Base-by-base conservation (phyloP, 2,797 vertebrate genomes). In the Sciurus vulgaris region DNA sequence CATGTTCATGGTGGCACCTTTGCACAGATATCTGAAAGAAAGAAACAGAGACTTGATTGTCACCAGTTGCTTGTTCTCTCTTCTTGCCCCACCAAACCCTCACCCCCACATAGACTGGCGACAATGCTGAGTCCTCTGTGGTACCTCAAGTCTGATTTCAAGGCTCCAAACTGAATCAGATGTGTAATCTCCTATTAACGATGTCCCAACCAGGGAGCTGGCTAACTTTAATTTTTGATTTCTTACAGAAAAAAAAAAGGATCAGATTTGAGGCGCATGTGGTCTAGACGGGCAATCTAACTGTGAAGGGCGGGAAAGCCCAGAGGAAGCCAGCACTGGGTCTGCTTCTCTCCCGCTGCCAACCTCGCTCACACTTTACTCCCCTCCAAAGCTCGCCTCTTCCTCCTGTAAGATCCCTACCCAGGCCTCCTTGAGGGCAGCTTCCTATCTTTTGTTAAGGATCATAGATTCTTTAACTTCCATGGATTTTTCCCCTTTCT, bases 391-490 rank as follows among this genome's bases (percentile, higher is more conserved):
- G 33, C 11, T 56, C 59, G 56, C 56, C 35, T 72, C 73, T 83
- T 91, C 54, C 30, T 84, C 22, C 67, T 63, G 70, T 51, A 65
- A 49, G 67, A 61, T 17, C 59, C 9, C 65, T 56, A 41, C 33
- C 47, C 12, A 51, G 51, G 2, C 20, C 26, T 41, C 28, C 54
- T 76, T 14, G 15, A 81, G 11, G 59, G 59, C 24, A 28, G 18
- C 3, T 49, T 67, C 47, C n/a, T 86, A 35, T 65, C n/a, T 83
- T 74, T 94, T 35, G 54, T 51, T 49, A 78, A 83, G 35, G 89
- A 76, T 67, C 35, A 18, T 11, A 83, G 74, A 51, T 83, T 74
- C 73, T 94, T 96, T 72, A 77, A 65, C 59, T 96, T 94, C 76
- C 61, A 54, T 47, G 38, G 11, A 59, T 54, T 51, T 41, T 18